phyloP scores from a whole-genome alignment of 2,113 vertebrate genomes.

The Macrotus californicus region DNA sequence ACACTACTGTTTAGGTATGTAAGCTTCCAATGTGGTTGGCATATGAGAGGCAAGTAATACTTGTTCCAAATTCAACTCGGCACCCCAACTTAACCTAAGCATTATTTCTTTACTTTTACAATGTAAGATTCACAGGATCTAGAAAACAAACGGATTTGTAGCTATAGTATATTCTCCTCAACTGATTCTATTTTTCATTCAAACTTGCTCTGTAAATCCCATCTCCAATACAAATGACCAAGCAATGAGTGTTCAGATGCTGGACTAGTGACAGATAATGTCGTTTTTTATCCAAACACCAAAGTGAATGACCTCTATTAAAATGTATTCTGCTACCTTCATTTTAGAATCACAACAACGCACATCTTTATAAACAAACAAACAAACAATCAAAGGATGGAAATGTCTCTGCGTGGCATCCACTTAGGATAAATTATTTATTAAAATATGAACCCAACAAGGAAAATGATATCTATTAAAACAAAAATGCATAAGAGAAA shows the following conservation, averaged over 20 bases:
- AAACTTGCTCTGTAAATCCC: not conserved
- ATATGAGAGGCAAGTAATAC: not conserved
- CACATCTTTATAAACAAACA: not conserved
- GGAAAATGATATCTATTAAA: not conserved
- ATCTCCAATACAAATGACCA: not conserved
- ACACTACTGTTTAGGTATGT: not conserved
- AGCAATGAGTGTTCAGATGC: not conserved
- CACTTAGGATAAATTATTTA: not conserved
- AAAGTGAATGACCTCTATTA: not conserved
- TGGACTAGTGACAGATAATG: not conserved
- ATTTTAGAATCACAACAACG: not conserved
- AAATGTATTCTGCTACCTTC: not conserved
- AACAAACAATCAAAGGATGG: not conserved
- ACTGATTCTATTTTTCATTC: not conserved
- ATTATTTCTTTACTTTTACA: not conserved
- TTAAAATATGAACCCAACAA: not conserved
- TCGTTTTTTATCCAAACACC: not conserved
- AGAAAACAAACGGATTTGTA: conserved; percentile 5
- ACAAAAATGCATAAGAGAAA: not conserved
- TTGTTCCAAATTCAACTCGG: conserved; percentile 29
- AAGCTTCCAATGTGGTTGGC: conserved; percentile 34
- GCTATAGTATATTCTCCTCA: not conserved
- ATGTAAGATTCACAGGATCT: not conserved
- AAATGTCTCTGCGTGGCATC: not conserved
- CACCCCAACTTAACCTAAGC: not conserved